Percentiles rank a stretch among this genome's conserved stretches.
These are phyloP conservation scores for Liasis olivaceus DNA, from an alignment of 2,797 vertebrate genomes.

Conservation along the genomic window DNA sequence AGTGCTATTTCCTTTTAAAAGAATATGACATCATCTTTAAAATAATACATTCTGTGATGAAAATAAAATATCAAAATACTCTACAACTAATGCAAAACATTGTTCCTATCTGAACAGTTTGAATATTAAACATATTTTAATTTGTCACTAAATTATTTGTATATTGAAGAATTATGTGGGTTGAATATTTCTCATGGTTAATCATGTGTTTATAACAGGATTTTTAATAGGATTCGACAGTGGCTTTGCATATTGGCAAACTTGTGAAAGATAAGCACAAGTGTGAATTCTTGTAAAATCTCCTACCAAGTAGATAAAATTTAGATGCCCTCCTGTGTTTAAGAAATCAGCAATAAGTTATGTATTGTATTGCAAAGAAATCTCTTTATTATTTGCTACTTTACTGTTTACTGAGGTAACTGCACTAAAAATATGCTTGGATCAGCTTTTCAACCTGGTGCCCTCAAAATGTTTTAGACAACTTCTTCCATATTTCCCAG, in stretches of 20 bases:
- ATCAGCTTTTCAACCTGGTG: neutral
- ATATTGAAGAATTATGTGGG: neutral
- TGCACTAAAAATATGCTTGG: neutral
- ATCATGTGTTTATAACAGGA: neutral
- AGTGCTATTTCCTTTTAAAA: slow-evolving; percentile 34
- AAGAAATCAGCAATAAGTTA: neutral
- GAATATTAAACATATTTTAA: slow-evolving; percentile 4
- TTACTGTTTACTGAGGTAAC: neutral
- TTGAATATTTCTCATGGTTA: neutral
- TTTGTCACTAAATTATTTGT: slow-evolving; percentile 25
- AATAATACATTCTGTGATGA: neutral
- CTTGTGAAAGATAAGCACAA: neutral
- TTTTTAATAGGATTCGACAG: neutral
- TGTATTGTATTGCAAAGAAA: neutral
- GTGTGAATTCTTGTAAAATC: neutral
- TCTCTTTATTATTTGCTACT: neutral
- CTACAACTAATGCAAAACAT: neutral
- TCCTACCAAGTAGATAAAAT: neutral
- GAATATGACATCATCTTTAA: slow-evolving; percentile 3
- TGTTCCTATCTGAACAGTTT: neutral
- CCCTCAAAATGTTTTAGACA: neutral
- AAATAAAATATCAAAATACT: slow-evolving; percentile 16
- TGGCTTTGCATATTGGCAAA: neutral
- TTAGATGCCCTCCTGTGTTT: neutral
- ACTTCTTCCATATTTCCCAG: neutral